These are phyloP conservation scores for Pachliopta kotzebuea DNA, from an alignment of 2,888 invertebrate species.

Conservation along the genomic window DNA sequence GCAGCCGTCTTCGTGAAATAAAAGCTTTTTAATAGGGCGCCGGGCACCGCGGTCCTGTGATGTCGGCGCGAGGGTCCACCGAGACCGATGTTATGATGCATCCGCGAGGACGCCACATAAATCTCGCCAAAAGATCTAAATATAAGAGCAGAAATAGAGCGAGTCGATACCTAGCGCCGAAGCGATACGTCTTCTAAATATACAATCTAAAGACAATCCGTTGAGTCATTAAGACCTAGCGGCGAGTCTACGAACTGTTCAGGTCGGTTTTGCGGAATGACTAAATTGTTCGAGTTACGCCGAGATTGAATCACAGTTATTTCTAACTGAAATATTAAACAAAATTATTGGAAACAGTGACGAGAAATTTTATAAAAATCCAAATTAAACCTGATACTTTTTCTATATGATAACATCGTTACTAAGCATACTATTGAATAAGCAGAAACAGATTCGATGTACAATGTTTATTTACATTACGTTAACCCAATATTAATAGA, in stretches of 20 bases:
- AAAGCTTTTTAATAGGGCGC: conserved; percentile 42
- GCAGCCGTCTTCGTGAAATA: conserved; percentile 39
- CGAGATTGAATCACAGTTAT: too few species aligned
- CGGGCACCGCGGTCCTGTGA: conserved; percentile 14
- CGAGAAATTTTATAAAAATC: neutral
- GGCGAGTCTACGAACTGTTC: conserved; percentile 20
- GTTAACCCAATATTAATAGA: conserved; percentile 15
- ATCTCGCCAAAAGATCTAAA: conserved; percentile 21
- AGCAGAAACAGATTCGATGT: neutral
- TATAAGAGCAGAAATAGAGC: conserved; percentile 22
- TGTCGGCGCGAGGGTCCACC: conserved; percentile 31
- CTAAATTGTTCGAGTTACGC: neutral
- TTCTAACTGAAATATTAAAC: too few species aligned
- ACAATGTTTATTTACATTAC: conserved; percentile 14
- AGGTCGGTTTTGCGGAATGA: neutral
- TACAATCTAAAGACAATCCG: conserved; percentile 22
- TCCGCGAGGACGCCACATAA: conserved; percentile 11
- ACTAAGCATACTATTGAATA: neutral
- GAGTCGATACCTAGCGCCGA: conserved; percentile 24
- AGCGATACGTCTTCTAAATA: conserved; percentile 27
- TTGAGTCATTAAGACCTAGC: conserved; percentile 20
- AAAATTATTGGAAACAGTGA: too few species aligned
- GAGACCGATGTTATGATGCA: conserved; percentile 17
- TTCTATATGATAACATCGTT: neutral
- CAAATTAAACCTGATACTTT: neutral